These are phyloP conservation scores for Dissostichus mawsoni DNA, from an alignment of 2,113 vertebrate species.

Conservation along the genomic window DNA sequence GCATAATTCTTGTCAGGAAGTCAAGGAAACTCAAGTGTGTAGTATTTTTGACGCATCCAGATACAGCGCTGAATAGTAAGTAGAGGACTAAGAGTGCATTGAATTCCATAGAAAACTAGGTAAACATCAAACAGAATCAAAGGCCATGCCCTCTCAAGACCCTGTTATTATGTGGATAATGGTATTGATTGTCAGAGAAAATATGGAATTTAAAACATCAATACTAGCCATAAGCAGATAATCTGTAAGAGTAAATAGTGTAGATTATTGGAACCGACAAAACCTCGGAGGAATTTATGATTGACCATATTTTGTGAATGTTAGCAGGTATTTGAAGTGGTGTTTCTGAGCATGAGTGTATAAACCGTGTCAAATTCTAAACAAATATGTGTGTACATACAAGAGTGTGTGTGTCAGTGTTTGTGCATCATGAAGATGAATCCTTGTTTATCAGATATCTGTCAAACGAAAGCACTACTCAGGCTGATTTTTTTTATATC, in stretches of 20 bases:
- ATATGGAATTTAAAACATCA: neutral
- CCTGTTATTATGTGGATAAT: neutral
- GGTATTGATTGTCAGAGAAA: neutral
- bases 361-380: neutral
- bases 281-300: neutral
- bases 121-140: neutral
- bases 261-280: neutral
- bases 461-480: neutral
- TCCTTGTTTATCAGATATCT: slow-evolving; percentile 12
- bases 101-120: slow-evolving; percentile 3
- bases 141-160: neutral
- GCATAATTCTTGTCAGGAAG: slow-evolving; percentile 46
- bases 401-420: neutral
- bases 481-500: neutral
- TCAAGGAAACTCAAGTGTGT: slow-evolving; percentile 1
- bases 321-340: slow-evolving; percentile 9
- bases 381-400: neutral
- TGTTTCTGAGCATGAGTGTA: slow-evolving; percentile 1
- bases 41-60: slow-evolving; percentile 2
- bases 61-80: slow-evolving; percentile 10
- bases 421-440: slow-evolving; percentile 3
- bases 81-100: neutral
- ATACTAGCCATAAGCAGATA: neutral
- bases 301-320: slow-evolving; percentile 21
- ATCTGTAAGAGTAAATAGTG: neutral